Base-by-base conservation (phyloP, 2,113 vertebrate genomes). In the Carollia perspicillata region DNA sequence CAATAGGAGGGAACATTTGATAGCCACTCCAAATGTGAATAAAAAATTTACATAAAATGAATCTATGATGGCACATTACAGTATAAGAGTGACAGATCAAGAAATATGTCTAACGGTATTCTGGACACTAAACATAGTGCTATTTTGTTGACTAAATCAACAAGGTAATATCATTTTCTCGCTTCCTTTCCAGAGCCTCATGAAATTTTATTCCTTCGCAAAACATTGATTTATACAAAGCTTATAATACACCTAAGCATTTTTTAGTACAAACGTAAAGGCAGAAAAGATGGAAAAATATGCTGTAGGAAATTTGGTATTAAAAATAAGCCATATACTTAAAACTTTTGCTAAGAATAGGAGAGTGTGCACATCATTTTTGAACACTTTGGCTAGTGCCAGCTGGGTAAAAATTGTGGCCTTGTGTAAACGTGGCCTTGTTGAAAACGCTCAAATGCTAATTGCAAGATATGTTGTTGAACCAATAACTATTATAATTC, bases 21-120 rank as follows among this genome's bases (percentile, higher is more conserved):
- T 71, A 96, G 53, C n/a, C 81, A 96, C 93, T 97, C 84, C 94
- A 92, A 91, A 96, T 92, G 94, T 87, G 97, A 97, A 94, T 97
- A 84, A 97, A 58, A 97, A 97, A 20, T 86, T 97, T 78, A 97
- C 94, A 94, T 96, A 96, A 98, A 97, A 95, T 80, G 55, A 1
- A 10, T 95, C 84, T 92, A 60, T 88, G 63, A 96, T 87, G 66
- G 94, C 88, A 89, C 93, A 95, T 96, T 94, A 94, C 95, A 91
- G 37, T 91, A 92, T 96, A 0, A 1, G 95, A 97, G 69, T 94
- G 97, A 97, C 80, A 97, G 77, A 60, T 72, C 90, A 95, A 97
- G 77, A 88, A 96, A 95, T 93, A 92, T 95, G 87, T 96, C 85
- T 94, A 91, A 87, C 58, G 94, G 87, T 95, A 97, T 97, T 98